Evolutionary conservation across 2,888 invertebrate species (phyloP).

Genomic region (Hemithea aestivaria): DNA sequence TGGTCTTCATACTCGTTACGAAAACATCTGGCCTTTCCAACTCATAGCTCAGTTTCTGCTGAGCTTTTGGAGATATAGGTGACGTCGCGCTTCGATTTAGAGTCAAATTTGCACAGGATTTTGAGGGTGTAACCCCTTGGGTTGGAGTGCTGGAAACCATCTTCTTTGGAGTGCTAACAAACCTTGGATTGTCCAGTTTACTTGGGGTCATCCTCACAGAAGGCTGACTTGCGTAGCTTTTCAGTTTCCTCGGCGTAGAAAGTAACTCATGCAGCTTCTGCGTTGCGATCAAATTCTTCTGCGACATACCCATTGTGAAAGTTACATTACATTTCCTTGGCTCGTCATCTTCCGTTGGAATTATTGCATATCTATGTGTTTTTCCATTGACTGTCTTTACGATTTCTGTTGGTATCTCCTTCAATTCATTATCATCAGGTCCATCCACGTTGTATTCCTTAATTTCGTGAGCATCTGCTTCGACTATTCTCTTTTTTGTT

Average conservation of each 20-base stretch:
- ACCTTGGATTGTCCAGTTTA: constrained; percentile 46
- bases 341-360: constrained; percentile 78
- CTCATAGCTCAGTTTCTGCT: constrained; percentile 78
- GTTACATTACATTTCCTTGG: constrained; percentile 58
- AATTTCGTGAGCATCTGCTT: constrained; percentile 65
- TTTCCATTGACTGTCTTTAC: constrained; percentile 83
- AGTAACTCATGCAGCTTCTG: constrained; percentile 87
- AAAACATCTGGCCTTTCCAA: constrained; percentile 60
- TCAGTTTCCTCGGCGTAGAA: constrained; percentile 84
- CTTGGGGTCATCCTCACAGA: constrained; percentile 68
- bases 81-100: constrained; percentile 45
- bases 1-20: constrained; percentile 63
- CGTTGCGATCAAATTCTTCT: constrained; percentile 84
- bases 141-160: constrained; percentile 67
- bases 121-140: constrained; percentile 64
- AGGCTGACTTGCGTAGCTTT: constrained; percentile 72
- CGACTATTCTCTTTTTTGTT: constrained; percentile 69
- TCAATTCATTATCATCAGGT: constrained; percentile 73
- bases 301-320: constrained; percentile 69
- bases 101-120: constrained; percentile 68
- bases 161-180: constrained; percentile 46
- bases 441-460: constrained; percentile 78
- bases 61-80: constrained; percentile 74
- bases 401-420: constrained; percentile 77
- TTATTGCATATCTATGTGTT: constrained; percentile 77